Conservation (phyloP, 2,888 invertebrate species). For the Megamerina dolium region DNA sequence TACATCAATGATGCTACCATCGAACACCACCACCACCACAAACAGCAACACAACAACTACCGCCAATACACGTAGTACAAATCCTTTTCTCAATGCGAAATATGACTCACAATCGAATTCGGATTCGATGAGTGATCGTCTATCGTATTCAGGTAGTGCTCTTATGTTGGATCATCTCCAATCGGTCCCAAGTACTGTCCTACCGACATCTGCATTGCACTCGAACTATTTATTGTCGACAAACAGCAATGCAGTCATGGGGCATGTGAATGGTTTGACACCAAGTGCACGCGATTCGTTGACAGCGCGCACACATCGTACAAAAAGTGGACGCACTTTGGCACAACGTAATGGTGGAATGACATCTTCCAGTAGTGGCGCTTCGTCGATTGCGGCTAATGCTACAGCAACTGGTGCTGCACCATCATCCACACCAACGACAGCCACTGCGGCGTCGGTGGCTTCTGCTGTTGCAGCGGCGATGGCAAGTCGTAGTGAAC, state of each 20-base stretch:
- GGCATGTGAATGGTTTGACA: too few relatives aligned
- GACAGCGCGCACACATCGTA: slow-evolving; percentile 39
- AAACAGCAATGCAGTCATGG: slow-evolving; percentile 16
- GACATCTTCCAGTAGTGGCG: slow-evolving; percentile 55
- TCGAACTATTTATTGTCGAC: slow-evolving; percentile 29
- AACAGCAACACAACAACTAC: slow-evolving; percentile 18
- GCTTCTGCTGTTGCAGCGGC: slow-evolving; percentile 19
- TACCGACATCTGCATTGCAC: slow-evolving; percentile 16
- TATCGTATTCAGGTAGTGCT: slow-evolving; percentile 35
- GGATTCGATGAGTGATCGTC: slow-evolving; percentile 29
- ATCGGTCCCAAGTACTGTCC: slow-evolving; percentile 22
- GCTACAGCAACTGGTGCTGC: slow-evolving; percentile 37
- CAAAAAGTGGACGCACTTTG: slow-evolving; percentile 33
- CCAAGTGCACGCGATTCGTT: slow-evolving; percentile 15
- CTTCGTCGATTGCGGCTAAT: too few relatives aligned
- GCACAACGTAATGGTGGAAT: slow-evolving; percentile 52
- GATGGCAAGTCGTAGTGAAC: slow-evolving; percentile 30
- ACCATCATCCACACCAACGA: slow-evolving; percentile 28
- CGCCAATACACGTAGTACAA: slow-evolving; percentile 37
- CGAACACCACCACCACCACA: slow-evolving; percentile 18
- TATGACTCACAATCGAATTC: slow-evolving; percentile 34
- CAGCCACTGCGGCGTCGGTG: slow-evolving; percentile 25
- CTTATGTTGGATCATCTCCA: slow-evolving; percentile 34
- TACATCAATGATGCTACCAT: slow-evolving; percentile 23
- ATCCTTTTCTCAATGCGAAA: slow-evolving; percentile 44